A percentile compares a stretch with the other conserved stretches of the same genome.
Conservation (phyloP, 2,888 invertebrate genomes). For the Torymus texanus region DNA sequence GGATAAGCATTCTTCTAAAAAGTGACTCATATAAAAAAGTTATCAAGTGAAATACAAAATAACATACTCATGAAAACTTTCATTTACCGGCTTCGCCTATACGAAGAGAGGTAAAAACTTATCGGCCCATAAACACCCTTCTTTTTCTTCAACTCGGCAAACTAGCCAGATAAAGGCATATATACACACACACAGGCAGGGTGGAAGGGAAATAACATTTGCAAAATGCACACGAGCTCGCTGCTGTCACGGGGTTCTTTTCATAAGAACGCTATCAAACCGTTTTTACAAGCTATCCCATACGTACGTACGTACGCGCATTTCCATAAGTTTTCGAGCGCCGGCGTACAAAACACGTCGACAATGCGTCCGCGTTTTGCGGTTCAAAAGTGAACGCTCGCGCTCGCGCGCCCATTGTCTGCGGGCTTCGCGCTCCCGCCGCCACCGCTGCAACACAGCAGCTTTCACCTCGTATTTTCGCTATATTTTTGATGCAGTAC, state of each 20-base stretch:
- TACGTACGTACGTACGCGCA: not conserved
- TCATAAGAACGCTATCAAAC: conserved; percentile 28
- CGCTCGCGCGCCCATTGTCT: conserved; percentile 40
- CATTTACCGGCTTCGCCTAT: too few relatives aligned
- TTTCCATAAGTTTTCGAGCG: conserved; percentile 38
- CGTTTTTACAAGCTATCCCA: conserved; percentile 16
- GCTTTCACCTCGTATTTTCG: conserved; percentile 57
- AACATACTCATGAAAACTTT: too few relatives aligned
- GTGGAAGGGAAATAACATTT: not conserved
- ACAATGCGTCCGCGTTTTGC: conserved; percentile 34
- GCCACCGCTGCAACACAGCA: conserved; percentile 15
- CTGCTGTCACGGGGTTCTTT: not conserved
- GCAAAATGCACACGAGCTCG: conserved; percentile 2
- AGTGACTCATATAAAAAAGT: too few relatives aligned
- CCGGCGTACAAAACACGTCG: conserved; percentile 32
- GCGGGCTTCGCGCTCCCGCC: not conserved
- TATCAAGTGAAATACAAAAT: too few relatives aligned
- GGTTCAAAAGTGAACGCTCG: conserved; percentile 42
- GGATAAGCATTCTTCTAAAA: too few relatives aligned
- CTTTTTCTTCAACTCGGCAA: too few relatives aligned
- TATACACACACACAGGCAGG: too few relatives aligned
- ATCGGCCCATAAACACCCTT: too few relatives aligned
- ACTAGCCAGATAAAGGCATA: too few relatives aligned
- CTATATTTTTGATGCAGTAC: conserved; percentile 55
- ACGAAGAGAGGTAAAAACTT: too few relatives aligned